These are phyloP conservation scores for Scomberomorus guttatus DNA, from an alignment of 2,797 vertebrate species.

Conservation along the genomic window DNA sequence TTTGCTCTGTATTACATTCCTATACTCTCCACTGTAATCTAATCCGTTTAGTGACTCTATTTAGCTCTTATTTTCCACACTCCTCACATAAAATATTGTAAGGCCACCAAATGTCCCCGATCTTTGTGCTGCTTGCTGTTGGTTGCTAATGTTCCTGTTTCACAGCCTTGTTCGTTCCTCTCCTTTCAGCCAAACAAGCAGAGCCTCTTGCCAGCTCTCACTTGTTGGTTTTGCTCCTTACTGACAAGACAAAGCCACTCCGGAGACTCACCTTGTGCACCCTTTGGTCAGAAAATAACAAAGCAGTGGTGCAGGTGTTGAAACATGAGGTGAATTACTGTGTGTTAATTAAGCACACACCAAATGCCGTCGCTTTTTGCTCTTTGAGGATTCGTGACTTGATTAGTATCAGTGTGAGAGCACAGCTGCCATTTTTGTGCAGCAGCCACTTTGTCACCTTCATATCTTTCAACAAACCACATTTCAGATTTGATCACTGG, in stretches of 20 bases:
- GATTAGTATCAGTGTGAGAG: not conserved
- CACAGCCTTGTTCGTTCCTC: conserved; percentile 7
- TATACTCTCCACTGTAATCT: not conserved
- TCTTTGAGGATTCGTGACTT: not conserved
- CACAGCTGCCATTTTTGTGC: not conserved
- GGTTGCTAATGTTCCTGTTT: not conserved
- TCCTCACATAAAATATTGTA: not conserved
- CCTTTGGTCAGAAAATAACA: conserved; percentile 20
- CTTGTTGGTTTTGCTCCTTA: conserved; percentile 1
- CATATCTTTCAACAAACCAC: not conserved
- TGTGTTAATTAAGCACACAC: not conserved
- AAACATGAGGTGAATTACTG: conserved; percentile 1
- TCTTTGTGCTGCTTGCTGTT: conserved; percentile 1
- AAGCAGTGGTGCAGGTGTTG: not conserved
- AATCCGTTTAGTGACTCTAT: not conserved
- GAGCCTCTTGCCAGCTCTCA: conserved; percentile 30
- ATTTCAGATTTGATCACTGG: not conserved
- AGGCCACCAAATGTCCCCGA: not conserved
- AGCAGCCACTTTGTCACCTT: not conserved
- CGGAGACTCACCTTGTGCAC: conserved; percentile 28
- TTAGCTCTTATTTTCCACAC: not conserved
- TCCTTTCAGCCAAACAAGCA: conserved; percentile 2
- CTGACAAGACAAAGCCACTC: conserved; percentile 28
- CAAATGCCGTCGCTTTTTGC: not conserved
- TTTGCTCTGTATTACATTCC: no score